Base-by-base conservation (phyloP, 1,140 invertebrate species). In the Drosophila nasuta region DNA sequence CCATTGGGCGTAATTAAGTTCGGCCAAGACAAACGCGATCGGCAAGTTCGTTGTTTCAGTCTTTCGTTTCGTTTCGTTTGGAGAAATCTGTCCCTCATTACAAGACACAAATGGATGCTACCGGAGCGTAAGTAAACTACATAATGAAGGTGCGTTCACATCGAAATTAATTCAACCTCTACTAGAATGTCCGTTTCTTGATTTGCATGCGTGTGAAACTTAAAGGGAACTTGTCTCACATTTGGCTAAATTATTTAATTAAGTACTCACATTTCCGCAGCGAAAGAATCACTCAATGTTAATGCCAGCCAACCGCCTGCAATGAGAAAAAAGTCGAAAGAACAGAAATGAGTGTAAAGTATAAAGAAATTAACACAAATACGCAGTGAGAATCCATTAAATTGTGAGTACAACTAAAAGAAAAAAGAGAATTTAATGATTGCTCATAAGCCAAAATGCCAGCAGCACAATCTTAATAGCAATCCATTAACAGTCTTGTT, bases 181-280 rank as follows among this genome's bases (percentile, higher is more conserved):
- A 52, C n/a, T 8, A 38, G 7, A 11, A 38, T 35, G 11, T 56
- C 20, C 33, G 10, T 10, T 41, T 49, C 20, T 13, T 33, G 15
- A 70, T 75, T 75, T 75, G 59, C 58, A 75, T 77, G 75, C 63
- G 70, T 77, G 75, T 62, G 63, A 77, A 71, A 57, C 54, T 41
- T 41, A 7, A 25, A 20, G 15, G 54, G n/a, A 58, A 43, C 41
- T 57, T 62, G 66, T 38, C 17, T 51, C 43, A 3, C 66, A 59
- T 45, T 54, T 59, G 4, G 8, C 11, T 46, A 68, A 81, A 82
- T 87, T 70, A 88, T 73, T 77, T 73, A 56, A 87, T 85, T 78
- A 81, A 56, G 30, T 75, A 88, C 85, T 83, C 75, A 83, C 80
- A 88, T 89, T 83, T 86, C 67, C 77, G 66, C 51, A 30, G 30